phyloP scores from a whole-genome alignment of 2,113 vertebrate genomes.

The Reinhardtius hippoglossoides region DNA sequence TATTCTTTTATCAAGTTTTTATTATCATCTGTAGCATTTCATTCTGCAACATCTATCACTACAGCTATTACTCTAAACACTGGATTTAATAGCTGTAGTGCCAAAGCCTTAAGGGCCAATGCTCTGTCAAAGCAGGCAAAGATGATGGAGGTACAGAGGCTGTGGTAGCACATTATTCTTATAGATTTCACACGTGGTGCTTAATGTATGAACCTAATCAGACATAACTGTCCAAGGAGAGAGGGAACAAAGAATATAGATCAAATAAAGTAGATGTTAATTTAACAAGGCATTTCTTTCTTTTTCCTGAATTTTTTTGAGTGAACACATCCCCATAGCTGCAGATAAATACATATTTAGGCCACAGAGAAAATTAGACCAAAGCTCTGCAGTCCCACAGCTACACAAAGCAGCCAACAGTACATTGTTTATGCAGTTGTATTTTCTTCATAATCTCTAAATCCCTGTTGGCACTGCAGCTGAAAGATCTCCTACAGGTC shows the following conservation, averaged over 20 bases:
- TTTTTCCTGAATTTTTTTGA: background rate
- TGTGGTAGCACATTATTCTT: background rate
- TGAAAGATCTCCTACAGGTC: slow-evolving; percentile 26
- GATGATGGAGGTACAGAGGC: background rate
- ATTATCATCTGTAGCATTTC: no score
- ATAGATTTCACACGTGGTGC: no score
- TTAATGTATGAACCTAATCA: no score
- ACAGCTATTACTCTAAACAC: background rate
- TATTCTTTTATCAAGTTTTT: no score
- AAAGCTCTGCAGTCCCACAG: background rate
- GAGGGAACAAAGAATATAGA: background rate
- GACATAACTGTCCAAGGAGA: no score
- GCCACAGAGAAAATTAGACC: slow-evolving; percentile 7
- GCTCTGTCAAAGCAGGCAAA: background rate
- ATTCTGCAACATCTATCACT: no score
- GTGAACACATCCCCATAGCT: background rate
- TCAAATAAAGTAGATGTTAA: background rate
- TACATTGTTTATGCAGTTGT: background rate
- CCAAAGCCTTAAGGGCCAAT: no score
- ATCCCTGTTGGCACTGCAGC: slow-evolving; percentile 13
- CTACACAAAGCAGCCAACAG: slow-evolving; percentile 2
- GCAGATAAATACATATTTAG: slow-evolving; percentile 1
- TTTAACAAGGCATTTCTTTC: background rate
- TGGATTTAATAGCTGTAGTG: no score
- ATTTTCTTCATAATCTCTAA: slow-evolving; percentile 30